These are phyloP conservation scores for Leptarthrus brevirostris DNA, from an alignment of 2,888 invertebrate genomes.

Conservation along the genomic window DNA sequence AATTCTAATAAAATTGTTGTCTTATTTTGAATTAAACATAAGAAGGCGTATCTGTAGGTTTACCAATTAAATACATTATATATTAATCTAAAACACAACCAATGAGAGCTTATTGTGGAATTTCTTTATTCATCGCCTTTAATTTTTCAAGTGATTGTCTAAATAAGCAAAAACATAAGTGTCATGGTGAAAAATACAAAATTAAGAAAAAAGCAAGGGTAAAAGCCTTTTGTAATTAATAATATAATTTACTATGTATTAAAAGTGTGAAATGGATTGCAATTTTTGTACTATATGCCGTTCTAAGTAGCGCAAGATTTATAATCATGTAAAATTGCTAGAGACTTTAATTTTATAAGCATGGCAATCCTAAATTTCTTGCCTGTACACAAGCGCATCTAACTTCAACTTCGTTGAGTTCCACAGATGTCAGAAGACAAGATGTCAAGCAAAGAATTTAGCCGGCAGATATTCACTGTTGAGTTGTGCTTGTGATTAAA, in stretches of 20 bases:
- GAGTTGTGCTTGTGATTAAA: no score
- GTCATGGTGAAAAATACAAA: no score
- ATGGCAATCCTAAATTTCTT: no score
- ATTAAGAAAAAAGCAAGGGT: neutral
- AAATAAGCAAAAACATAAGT: slow-evolving; percentile 40
- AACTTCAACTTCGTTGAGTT: no score
- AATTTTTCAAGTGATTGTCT: slow-evolving; percentile 56
- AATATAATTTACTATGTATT: neutral
- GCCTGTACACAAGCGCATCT: no score
- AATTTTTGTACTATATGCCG: neutral
- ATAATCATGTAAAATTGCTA: no score
- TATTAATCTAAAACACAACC: slow-evolving; percentile 68
- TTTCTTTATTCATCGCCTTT: slow-evolving; percentile 53
- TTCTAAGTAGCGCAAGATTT: neutral
- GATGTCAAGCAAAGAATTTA: no score
- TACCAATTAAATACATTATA: slow-evolving; percentile 10
- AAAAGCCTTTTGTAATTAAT: no score
- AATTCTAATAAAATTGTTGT: slow-evolving; percentile 58
- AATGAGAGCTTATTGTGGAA: slow-evolving; percentile 65
- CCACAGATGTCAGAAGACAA: no score
- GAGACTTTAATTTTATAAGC: no score
- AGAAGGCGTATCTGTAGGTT: neutral
- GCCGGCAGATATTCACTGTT: no score
- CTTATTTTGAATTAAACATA: slow-evolving; percentile 59
- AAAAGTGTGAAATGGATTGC: neutral